Conservation (phyloP, 64 coral and sea anemone species). For the Stichodactyla mertensii region DNA sequence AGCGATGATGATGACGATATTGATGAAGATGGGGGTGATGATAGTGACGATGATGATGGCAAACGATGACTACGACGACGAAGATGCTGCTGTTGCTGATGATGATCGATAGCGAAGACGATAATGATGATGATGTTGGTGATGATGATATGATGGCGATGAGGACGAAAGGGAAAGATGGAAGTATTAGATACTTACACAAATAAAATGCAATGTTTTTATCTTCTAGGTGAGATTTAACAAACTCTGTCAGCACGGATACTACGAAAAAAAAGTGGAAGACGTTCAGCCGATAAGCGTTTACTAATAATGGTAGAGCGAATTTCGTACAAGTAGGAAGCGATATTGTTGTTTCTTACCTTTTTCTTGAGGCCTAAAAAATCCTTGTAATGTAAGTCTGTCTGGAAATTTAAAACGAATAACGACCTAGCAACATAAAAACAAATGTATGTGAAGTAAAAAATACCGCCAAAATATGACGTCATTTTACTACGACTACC, state of each 20-base stretch:
- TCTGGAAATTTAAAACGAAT: constrained; percentile 83
- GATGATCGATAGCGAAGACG: neutral
- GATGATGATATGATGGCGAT: neutral
- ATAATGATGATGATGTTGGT: neutral
- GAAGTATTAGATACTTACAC: constrained; percentile 40
- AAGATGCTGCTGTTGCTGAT: no score
- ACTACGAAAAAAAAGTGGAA: constrained; percentile 26
- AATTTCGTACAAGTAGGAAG: neutral
- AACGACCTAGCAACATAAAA: constrained; percentile 50
- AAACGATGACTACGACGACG: no score
- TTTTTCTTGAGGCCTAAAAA: constrained; percentile 85
- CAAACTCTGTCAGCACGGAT: constrained; percentile 59
- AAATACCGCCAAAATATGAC: neutral
- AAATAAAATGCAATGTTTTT: constrained; percentile 69
- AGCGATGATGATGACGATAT: no score
- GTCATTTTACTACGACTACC: no score
- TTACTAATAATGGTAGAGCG: neutral
- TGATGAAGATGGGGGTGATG: no score
- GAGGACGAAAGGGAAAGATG: no score
- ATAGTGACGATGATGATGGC: no score
- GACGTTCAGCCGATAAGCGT: neutral
- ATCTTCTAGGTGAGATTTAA: constrained; percentile 78
- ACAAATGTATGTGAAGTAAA: neutral
- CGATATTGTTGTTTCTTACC: neutral
- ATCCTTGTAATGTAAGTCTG: constrained; percentile 76